Evolutionary conservation across 2,888 invertebrate species (phyloP), one percentile per base, ranked within the genome.

Genomic region (Hyposoter dolosus): DNA sequence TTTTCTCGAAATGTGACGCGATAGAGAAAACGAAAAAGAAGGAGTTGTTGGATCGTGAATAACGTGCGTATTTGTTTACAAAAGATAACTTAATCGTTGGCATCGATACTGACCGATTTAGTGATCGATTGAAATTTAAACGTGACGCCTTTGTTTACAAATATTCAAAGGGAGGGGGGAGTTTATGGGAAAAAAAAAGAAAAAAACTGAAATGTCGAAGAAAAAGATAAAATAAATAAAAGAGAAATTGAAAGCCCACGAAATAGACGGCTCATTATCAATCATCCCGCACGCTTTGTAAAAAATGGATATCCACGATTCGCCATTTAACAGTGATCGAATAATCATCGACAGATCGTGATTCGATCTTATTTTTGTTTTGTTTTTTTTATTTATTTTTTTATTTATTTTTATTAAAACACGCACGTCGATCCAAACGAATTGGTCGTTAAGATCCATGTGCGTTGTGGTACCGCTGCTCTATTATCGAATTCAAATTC

Each of bases 11-110:
- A 23, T 60, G 60, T 77, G 40, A 4, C 40, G 23, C 40, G 40
- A 40, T 60, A 40, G 32, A 71, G 23, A 66, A 43, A 82, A 78
- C n/a, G n/a, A 83, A 72, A 86, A 87, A 88, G 82, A 87, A 82
- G 19, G 2, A 85, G 84, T n/a, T n/a, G n/a, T n/a, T 69, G 84
- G 63, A 71, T 88, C 87, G 75, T 82, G 72, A 87, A 88, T 79
- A 90, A 90, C 89, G 90, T 90, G 90, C 88, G 89, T 87, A 88
- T 90, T 90, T 91, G 90, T 91, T 89, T 90, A 91, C 90, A 91
- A 82, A 83, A 82, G 68, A 40, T 40, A 43, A 40, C 68, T 68
- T 40, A 15, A 40, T 68, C 19, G 40, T 66, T 40, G 35, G 35
- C 19, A 68, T 43, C 45, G 68, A 60, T 28, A 28, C 60, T 60